Base-by-base conservation (phyloP, 2,888 invertebrate genomes). In the Blastobasis lacticolella region DNA sequence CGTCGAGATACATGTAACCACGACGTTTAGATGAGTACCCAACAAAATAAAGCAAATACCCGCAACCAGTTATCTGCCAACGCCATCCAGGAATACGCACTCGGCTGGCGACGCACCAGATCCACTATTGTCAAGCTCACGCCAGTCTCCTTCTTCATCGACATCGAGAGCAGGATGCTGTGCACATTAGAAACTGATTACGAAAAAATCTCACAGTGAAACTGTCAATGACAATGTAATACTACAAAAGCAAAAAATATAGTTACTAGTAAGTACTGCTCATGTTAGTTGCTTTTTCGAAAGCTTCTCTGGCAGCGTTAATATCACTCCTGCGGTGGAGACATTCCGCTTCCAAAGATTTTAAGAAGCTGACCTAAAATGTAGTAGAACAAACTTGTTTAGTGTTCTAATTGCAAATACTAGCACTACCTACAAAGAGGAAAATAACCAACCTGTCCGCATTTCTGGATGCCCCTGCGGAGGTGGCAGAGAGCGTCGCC, bases 81-180 rank as follows among this genome's bases (percentile, higher is more conserved):
- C 0, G 80, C 78, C 57, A 81, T 71, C 87, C 87, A 88, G 0
- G 78, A 66, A 61, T 85, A 83, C 0, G 87, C 83, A 53, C 76
- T 81, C 36, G 87, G 83, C 41, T 78, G 74, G 1, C 78, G 65
- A 1, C 81, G 77, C 6, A 81, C 62, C 6, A 87, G 59, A 45
- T 85, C 86, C 1, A 80, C 60, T 8, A 87, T 56, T 0, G 71
- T 47, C 0, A 73, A 56, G 6, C 75, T 71, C 42, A 64, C 62
- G 0, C 67, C 71, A 10, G 63, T 61, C 0, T 65, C 53, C 4
- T 78, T 73, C 40, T 67, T 63, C 45, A 63, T 62, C 5, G 80
- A 68, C 47, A 78, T 54, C 0, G 82, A 75, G 49, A 83, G 63
- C 10, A 86, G 61, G 4, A 67, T 66, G 52, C 85, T 86, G 54